phyloP scores from a whole-genome alignment of 37 sponge, comb jelly and placozoan species.

The Hexactinellida sp. region DNA sequence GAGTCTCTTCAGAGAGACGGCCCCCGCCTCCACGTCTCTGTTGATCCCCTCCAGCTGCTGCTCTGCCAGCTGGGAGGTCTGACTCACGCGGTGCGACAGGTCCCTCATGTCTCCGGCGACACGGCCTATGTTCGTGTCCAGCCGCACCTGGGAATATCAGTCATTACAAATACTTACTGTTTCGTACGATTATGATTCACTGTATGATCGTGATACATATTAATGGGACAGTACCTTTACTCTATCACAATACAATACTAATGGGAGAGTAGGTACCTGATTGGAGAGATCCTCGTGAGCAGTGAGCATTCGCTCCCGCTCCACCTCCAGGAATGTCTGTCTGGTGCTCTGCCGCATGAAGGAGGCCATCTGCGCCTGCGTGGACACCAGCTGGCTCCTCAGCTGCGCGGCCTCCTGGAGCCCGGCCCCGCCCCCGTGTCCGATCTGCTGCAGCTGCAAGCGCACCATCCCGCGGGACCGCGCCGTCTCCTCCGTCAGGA shows the following conservation, averaged over 20 bases:
- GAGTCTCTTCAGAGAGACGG: neutral
- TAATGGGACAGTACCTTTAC: neutral
- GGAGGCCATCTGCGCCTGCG: neutral
- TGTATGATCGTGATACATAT: neutral
- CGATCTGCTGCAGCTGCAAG: neutral
- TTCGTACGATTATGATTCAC: no score
- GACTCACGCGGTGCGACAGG: neutral
- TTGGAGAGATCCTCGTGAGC: neutral
- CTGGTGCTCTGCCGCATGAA: conserved; percentile 15
- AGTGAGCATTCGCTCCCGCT: neutral
- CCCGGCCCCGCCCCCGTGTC: neutral
- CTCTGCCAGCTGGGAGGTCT: neutral
- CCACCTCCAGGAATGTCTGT: neutral
- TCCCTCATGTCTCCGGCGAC: neutral
- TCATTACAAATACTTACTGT: neutral
- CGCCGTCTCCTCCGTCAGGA: neutral
- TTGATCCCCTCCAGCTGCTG: neutral
- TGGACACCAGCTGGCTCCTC: neutral
- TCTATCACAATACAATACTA: no score
- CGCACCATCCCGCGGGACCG: neutral
- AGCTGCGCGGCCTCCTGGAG: neutral
- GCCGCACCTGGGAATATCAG: neutral
- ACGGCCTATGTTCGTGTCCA: neutral
- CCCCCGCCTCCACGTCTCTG: neutral
- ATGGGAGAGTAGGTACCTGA: no score